Evolutionary conservation across 2,113 vertebrate genomes (phyloP).

Genomic region (Brachypodius melanocephalos): DNA sequence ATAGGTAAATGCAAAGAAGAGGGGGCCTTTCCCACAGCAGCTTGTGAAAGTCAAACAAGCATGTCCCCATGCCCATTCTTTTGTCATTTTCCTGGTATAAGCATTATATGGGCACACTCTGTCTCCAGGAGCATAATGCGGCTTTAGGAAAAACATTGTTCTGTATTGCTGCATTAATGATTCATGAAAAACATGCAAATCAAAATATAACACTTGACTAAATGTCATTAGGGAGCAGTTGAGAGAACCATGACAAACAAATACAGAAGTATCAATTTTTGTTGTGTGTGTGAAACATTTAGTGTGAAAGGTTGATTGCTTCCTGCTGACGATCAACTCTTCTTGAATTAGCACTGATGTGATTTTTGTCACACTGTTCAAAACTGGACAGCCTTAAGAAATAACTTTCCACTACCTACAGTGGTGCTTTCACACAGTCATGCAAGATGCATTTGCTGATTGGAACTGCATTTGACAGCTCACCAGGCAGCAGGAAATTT

Average conservation of each 20-base stretch:
- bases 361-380: neutral
- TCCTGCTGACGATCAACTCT: neutral
- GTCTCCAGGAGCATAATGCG: neutral
- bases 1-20: neutral
- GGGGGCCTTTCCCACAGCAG: neutral
- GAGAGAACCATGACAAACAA: neutral
- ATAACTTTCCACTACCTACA: neutral
- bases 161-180: conserved; percentile 30
- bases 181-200: conserved; percentile 46
- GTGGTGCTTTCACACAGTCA: neutral
- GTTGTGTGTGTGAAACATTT: neutral
- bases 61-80: fast-evolving
- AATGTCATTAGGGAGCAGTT: neutral
- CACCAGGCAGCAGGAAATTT: neutral
- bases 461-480: neutral
- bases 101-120: neutral
- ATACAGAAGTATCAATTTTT: neutral
- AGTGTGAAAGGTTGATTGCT: neutral
- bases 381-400: neutral
- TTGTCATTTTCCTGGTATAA: neutral
- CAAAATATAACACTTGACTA: conserved; percentile 7
- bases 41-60: neutral
- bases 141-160: neutral
- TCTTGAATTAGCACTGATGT: neutral
- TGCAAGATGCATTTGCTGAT: neutral